These are phyloP conservation scores for Manacus vitellinus DNA, from an alignment of 2,113 vertebrate species.

Conservation along the genomic window DNA sequence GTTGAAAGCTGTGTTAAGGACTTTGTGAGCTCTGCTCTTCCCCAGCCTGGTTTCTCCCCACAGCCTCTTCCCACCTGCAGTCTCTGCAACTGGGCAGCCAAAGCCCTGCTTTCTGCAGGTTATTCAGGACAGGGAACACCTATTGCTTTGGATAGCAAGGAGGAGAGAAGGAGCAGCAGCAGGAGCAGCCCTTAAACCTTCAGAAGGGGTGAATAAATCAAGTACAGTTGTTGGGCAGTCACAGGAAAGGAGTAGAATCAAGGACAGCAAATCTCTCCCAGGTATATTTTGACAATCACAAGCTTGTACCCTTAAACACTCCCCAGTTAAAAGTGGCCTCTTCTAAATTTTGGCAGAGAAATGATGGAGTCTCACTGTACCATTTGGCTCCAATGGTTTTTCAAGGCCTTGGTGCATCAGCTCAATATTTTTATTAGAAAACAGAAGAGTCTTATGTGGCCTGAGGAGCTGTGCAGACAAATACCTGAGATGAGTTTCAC, in stretches of 20 bases:
- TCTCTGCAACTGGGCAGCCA: neutral
- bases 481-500: neutral
- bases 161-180: neutral
- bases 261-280: neutral
- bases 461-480: neutral
- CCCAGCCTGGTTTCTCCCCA: neutral
- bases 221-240: neutral
- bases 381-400: neutral
- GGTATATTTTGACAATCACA: neutral
- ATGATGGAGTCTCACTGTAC: neutral
- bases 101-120: neutral
- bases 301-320: neutral
- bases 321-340: neutral
- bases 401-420: neutral
- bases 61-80: neutral
- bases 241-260: neutral
- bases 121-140: neutral
- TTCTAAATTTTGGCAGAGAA: neutral
- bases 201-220: neutral
- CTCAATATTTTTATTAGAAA: neutral
- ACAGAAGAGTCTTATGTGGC: neutral
- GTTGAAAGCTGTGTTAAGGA: neutral
- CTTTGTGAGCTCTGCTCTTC: neutral
- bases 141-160: neutral
- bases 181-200: neutral